Evolutionary conservation across 2,888 invertebrate genomes (phyloP), one percentile per base, ranked within the genome.

Genomic region (Drosophila pseudotalamancana): DNA sequence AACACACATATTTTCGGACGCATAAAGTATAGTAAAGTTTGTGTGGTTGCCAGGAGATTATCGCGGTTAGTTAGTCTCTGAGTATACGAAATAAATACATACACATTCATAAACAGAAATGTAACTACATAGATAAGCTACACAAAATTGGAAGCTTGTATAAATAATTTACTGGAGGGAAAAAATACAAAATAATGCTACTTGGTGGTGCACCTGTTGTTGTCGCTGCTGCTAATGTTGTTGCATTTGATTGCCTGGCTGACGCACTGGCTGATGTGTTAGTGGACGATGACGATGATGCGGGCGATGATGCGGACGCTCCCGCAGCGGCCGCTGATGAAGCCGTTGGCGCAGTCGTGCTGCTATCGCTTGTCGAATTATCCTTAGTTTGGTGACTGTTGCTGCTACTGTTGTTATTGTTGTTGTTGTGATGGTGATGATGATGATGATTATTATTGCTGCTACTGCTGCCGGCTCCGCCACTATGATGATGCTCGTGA

Each of bases 381-480:
- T 67, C 72, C 39, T 75, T 74, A 46, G 39, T 61, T 39, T 61
- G 66, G 37, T 69, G 64, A 45, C 40, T 75, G 29, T 53, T 69
- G 46, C 12, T 59, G 50, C 40, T 69, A 60, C 40, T 67, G 53
- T 9, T 69, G 4, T 68, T 61, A 16, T 54, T 68, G 16, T 56
- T 71, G 21, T 67, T 72, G 12, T 53, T 74, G 27, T 69, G 65
- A 31, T 74, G 63, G 35, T 75, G 70, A 32, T 81, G 66, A 46
- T 87, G 68, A 46, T 88, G 78, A 43, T 88, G 76, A 62, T 88
- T 81, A 69, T 78, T 85, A 85, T 87, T 85, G 49, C 79, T 89
- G 56, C 71, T 87, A 75, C 43, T 80, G 54, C 56, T 64, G 39
- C 55, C 56, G 56, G 48, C 70, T 57, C 60, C 60, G 43, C 73